Percentiles rank a stretch among this genome's conserved stretches.
Evolutionary conservation across 2,113 vertebrate genomes (phyloP).

Genomic region (Xiphorhynchus elegans): DNA sequence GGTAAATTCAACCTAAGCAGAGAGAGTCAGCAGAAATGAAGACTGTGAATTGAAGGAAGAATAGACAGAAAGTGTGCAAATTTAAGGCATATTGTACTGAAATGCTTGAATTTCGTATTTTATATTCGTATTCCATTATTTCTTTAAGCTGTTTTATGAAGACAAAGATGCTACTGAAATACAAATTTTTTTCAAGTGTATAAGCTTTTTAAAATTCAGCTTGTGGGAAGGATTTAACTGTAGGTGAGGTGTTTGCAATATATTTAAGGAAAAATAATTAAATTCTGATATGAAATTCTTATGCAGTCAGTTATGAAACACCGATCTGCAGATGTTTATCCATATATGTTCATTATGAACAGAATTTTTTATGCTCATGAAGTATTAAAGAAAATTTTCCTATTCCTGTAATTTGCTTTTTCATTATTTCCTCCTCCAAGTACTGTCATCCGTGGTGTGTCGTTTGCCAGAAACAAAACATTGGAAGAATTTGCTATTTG

Average conservation of each 20-base stretch:
- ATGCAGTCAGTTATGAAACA: not conserved
- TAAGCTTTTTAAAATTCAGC: not conserved
- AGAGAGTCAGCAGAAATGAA: not conserved
- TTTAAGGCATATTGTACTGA: not conserved
- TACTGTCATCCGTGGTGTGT: not conserved
- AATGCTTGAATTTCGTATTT: not conserved
- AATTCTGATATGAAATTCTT: not conserved
- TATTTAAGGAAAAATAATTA: not conserved
- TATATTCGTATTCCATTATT: not conserved
- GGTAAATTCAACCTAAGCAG: not conserved
- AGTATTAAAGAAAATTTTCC: not conserved
- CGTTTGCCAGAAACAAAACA: not conserved
- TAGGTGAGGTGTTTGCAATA: not conserved
- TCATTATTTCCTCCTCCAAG: not conserved
- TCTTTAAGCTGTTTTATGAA: not conserved
- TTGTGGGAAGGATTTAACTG: not conserved
- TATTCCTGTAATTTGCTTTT: not conserved
- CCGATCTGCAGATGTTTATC: not conserved
- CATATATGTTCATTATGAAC: not conserved
- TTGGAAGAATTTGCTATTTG: not conserved
- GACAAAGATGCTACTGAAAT: not conserved
- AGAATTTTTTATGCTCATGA: not conserved
- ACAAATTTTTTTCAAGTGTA: rapidly evolving
- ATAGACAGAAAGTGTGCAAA: not conserved
- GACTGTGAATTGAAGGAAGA: not conserved